These are phyloP conservation scores for Drosophila sordidula DNA, from an alignment of 2,888 invertebrate species.

Conservation along the genomic window DNA sequence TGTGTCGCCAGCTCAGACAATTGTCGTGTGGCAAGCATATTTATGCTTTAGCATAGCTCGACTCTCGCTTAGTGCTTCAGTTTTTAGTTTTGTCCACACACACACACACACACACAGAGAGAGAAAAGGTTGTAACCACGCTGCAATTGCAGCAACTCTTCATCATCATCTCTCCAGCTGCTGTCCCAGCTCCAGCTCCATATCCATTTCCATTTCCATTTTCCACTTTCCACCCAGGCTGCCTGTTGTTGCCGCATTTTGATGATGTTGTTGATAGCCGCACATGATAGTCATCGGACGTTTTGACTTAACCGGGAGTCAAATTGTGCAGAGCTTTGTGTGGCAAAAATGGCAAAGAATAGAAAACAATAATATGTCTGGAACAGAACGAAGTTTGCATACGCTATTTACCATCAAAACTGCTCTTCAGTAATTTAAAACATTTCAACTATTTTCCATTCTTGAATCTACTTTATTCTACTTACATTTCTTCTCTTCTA, in stretches of 20 bases:
- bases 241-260: constrained; percentile 58
- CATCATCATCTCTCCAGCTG: constrained; percentile 28
- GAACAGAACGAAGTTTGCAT: constrained; percentile 12
- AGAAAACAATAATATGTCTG: constrained; percentile 12
- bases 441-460: no score
- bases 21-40: constrained; percentile 65
- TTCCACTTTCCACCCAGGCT: constrained; percentile 20
- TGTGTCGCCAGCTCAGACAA: constrained; percentile 59
- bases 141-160: constrained; percentile 68
- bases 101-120: constrained; percentile 2
- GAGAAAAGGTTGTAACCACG: constrained; percentile 66
- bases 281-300: constrained; percentile 71
- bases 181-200: no score
- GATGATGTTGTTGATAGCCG: constrained; percentile 80
- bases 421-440: background rate
- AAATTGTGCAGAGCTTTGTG: constrained; percentile 40
- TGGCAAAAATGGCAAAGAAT: constrained; percentile 9
- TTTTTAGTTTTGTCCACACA: constrained; percentile 50
- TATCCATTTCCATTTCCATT: constrained; percentile 18
- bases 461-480: no score
- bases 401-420: constrained; percentile 11
- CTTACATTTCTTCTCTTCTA: no score
- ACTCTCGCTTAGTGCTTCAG: constrained; percentile 56
- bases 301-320: constrained; percentile 48
- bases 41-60: constrained; percentile 63